Evolutionary conservation across 2,888 invertebrate genomes (phyloP).

Genomic region (Ischnus inquisitorius): DNA sequence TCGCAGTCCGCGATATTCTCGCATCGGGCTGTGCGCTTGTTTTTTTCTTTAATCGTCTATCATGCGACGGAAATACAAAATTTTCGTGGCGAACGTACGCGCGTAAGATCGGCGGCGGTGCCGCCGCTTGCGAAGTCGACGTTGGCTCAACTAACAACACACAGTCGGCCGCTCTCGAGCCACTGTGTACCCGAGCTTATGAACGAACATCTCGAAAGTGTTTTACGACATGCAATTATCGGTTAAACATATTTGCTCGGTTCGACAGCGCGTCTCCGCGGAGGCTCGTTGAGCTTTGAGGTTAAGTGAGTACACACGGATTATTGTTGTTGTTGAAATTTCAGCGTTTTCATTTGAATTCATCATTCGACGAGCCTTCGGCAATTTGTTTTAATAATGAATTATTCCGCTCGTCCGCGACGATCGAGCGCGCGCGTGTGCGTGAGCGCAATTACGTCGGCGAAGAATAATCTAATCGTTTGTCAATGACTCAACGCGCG

Average conservation of each 20-base stretch:
- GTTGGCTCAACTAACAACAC: not conserved
- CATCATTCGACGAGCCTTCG: not conserved
- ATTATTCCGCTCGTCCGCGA: not conserved
- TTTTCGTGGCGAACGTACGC: not conserved
- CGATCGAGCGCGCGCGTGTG: not conserved
- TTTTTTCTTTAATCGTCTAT: not conserved
- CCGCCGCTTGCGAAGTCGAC: not conserved
- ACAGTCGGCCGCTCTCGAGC: not conserved
- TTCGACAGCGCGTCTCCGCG: not conserved
- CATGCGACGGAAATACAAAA: slow-evolving; percentile 1
- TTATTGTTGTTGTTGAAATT: not conserved
- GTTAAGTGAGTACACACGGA: slow-evolving; percentile 60
- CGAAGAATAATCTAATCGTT: not conserved
- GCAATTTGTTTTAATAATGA: not conserved
- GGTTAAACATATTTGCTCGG: slow-evolving; percentile 38
- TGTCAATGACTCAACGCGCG: not conserved
- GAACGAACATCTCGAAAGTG: no score
- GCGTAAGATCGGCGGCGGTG: not conserved
- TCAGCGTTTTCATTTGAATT: slow-evolving; percentile 6
- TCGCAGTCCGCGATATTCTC: not conserved
- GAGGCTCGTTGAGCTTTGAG: slow-evolving; percentile 53
- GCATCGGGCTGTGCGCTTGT: not conserved
- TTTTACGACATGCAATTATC: slow-evolving; percentile 16
- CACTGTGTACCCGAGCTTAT: no score
- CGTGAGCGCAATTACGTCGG: not conserved